These are phyloP conservation scores for Rapana venosa DNA, from an alignment of 2,888 invertebrate species.

Conservation along the genomic window DNA sequence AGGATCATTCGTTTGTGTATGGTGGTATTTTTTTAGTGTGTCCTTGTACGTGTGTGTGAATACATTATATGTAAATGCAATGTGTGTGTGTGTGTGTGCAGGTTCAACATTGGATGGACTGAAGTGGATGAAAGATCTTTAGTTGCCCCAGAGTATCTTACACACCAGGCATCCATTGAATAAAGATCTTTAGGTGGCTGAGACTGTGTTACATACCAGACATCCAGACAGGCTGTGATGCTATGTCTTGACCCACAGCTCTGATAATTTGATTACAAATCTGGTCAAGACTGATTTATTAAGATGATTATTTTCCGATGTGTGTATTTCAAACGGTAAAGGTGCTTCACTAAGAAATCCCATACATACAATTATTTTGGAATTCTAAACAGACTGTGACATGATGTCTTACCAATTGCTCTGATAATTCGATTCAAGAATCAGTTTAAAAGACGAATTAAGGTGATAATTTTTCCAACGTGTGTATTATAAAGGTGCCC, in stretches of 20 bases:
- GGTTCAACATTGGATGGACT: slow-evolving; percentile 71
- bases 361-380: no score
- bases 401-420: no score
- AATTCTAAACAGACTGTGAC: no score
- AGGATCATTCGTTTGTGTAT: no score
- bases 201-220: neutral
- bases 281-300: neutral
- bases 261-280: neutral
- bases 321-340: no score
- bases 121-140: slow-evolving; percentile 65
- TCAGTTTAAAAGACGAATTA: no score
- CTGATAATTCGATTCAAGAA: no score
- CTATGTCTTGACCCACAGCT: neutral
- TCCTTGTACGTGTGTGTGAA: neutral
- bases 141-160: neutral
- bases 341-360: no score
- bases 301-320: no score
- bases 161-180: slow-evolving; percentile 50
- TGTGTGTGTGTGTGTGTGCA: slow-evolving; percentile 42
- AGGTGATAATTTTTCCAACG: no score
- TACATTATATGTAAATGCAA: neutral
- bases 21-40: neutral
- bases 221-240: neutral
- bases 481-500: no score
- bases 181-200: slow-evolving; percentile 52